Conservation (phyloP, 2,797 vertebrate genomes). For the Anguilla pacifica region DNA sequence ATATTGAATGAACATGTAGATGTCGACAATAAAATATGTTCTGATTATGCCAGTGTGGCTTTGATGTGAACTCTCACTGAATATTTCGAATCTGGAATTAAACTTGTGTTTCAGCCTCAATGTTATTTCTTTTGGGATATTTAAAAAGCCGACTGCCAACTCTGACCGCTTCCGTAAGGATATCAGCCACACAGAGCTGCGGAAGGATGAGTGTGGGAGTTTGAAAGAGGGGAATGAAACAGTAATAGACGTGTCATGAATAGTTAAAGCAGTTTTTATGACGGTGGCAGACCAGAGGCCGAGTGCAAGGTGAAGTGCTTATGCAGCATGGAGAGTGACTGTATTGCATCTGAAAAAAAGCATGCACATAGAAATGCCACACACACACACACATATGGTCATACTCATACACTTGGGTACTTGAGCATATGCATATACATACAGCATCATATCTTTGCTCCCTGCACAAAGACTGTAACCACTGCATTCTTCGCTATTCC, state of each 20-base stretch:
- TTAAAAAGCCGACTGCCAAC: not conserved
- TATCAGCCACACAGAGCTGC: not conserved
- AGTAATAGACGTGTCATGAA: conserved; percentile 34
- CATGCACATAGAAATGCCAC: not conserved
- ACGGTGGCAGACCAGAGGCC: not conserved
- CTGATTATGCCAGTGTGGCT: not conserved
- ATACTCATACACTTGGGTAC: not conserved
- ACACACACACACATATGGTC: not conserved
- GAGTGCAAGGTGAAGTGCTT: not conserved
- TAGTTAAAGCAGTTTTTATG: conserved; percentile 25
- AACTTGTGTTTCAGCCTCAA: not conserved
- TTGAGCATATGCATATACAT: not conserved
- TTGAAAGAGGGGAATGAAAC: not conserved
- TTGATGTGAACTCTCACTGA: not conserved
- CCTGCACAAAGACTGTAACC: not conserved
- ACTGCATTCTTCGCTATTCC: not conserved
- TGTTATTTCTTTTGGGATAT: not conserved
- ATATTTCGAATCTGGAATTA: not conserved
- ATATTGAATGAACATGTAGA: not conserved
- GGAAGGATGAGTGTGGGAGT: not conserved
- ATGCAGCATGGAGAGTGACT: not conserved
- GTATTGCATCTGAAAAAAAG: not conserved
- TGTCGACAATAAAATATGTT: not conserved
- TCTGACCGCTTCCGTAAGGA: not conserved
- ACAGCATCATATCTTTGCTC: not conserved